These are phyloP conservation scores for Cynoglossus semilaevis DNA, from an alignment of 2,113 vertebrate genomes.

Conservation along the genomic window DNA sequence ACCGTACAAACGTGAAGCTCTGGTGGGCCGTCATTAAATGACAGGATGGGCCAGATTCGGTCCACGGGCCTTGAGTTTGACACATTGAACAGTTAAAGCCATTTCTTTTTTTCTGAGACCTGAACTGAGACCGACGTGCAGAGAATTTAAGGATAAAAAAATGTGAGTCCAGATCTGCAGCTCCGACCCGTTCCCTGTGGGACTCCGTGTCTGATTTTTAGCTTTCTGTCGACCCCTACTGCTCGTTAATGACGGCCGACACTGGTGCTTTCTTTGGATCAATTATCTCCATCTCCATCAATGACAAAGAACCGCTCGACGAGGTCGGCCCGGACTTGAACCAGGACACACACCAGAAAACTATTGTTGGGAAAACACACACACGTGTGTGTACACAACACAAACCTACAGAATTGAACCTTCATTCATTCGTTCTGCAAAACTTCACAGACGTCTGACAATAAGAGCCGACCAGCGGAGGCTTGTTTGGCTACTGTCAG, in stretches of 20 bases:
- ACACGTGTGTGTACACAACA: slow-evolving; percentile 30
- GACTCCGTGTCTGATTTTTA: not conserved
- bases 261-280: slow-evolving; percentile 58
- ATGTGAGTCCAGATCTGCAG: no score
- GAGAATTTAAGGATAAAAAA: no score
- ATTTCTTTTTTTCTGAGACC: no score
- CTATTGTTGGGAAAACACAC: slow-evolving; percentile 58
- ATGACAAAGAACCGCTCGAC: slow-evolving; percentile 60
- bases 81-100: no score
- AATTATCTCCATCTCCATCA: slow-evolving; percentile 70
- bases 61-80: no score
- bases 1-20: no score
- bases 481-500: slow-evolving; percentile 51
- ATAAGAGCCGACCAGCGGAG: slow-evolving; percentile 53
- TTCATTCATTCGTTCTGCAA: slow-evolving; percentile 48
- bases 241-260: slow-evolving; percentile 56
- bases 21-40: slow-evolving; percentile 43
- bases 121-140: no score
- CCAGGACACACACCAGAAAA: slow-evolving; percentile 40
- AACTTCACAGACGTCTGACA: slow-evolving; percentile 50
- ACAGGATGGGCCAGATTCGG: slow-evolving; percentile 33
- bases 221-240: slow-evolving; percentile 36
- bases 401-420: slow-evolving; percentile 55
- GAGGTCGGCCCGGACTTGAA: slow-evolving; percentile 37
- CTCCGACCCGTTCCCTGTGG: no score